Base-by-base conservation (phyloP, 2,797 vertebrate genomes). In the Gymnoscopelus microlampas region DNA sequence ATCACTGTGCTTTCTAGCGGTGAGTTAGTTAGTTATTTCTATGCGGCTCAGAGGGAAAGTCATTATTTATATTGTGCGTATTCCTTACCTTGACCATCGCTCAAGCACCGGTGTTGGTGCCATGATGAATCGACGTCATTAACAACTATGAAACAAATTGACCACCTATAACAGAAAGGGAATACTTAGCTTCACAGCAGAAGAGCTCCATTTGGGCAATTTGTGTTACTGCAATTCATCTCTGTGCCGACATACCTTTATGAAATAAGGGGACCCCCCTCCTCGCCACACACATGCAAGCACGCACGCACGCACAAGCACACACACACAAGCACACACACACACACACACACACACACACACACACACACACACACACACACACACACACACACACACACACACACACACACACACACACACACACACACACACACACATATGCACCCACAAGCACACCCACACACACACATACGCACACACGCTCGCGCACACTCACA, bases 51-150 rank as follows among this genome's bases (percentile, higher is more conserved):
- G 44, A 68, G 49, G 54, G 14, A 55, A 53, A 66, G 50, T 49
- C 53, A 62, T 82, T 63, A 60, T 48, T 54, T 3, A 12, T 49
- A 58, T 70, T 70, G 50, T 75, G 51, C 13, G 4, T 79, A 64
- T 77, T 57, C 23, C 61, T 67, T 62, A 57, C 70, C 26, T 68
- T 67, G 35, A 70, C 39, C 59, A 26, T 63, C 53, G 29, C 63
- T 81, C n/a, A 66, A 68, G 58, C 60, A 60, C 49, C 50, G 5
- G 66, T 0, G 1, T 73, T 56, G 19, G 39, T 63, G 12, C 1
- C 4, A 7, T 63, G 68, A 85, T 82, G 60, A 81, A 87, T 75
- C 72, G 67, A 78, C 60, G 67, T 80, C 59, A 50, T 72, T 72
- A 73, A 68, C 48, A 74, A 60, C 60, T 63, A 64, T 71, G 48